A percentile compares a stretch with the other conserved stretches of the same genome.
These are phyloP conservation scores for Ammospiza nelsoni DNA, from an alignment of 2,113 vertebrate species.

Conservation along the genomic window DNA sequence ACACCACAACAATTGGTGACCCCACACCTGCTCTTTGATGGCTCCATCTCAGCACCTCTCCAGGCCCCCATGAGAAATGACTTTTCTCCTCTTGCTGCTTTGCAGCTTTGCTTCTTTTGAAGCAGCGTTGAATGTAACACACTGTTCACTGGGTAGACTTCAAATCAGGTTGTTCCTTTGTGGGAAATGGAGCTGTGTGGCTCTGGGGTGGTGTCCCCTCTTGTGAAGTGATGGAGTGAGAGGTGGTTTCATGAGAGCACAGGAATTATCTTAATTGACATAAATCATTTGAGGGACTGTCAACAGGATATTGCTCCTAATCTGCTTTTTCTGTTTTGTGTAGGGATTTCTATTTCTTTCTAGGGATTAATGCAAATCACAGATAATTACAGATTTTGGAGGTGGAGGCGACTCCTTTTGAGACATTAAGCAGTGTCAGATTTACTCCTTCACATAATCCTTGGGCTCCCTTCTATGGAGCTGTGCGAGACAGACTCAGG, in stretches of 20 bases:
- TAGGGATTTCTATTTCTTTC: slow-evolving; percentile 1
- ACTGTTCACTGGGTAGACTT: not conserved
- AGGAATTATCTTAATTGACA: not conserved
- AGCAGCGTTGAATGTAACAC: not conserved
- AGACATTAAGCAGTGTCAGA: not conserved
- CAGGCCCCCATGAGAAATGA: not conserved
- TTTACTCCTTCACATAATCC: not conserved
- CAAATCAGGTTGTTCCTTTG: not conserved
- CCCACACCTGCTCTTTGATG: not conserved
- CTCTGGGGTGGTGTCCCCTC: not conserved
- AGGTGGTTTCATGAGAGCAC: not conserved
- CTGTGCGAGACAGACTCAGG: not conserved
- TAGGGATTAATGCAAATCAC: not conserved
- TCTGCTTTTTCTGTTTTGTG: not conserved
- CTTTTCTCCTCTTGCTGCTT: not conserved
- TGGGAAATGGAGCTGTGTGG: not conserved
- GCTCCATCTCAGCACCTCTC: not conserved
- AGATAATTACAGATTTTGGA: not conserved
- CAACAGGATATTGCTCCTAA: not conserved
- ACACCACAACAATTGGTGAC: too few species aligned
- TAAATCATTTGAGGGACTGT: not conserved
- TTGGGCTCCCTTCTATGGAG: not conserved
- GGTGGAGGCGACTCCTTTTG: not conserved
- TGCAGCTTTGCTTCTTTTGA: not conserved
- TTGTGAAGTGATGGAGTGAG: not conserved